Evolutionary conservation across 1,140 invertebrate genomes (phyloP).

Genomic region (Nixonia krombeini): DNA sequence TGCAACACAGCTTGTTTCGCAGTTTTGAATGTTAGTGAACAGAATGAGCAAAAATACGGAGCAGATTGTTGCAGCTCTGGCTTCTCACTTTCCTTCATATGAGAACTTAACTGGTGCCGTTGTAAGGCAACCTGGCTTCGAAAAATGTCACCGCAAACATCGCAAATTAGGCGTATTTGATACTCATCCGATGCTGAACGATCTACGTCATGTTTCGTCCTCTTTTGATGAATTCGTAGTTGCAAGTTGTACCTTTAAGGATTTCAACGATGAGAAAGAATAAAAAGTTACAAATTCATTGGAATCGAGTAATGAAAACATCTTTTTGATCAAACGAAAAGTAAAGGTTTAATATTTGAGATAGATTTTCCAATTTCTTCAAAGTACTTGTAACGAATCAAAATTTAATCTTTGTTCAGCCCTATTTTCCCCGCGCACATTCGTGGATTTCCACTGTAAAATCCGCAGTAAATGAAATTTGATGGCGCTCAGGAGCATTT

Average conservation of each 20-base stretch:
- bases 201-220: conserved; percentile 70
- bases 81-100: conserved; percentile 72
- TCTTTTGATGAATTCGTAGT: conserved; percentile 76
- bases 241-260: conserved; percentile 76
- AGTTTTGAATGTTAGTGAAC: conserved; percentile 76
- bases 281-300: too few species aligned
- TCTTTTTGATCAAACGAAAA: too few species aligned
- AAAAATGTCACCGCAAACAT: conserved; percentile 73
- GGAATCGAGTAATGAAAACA: too few species aligned
- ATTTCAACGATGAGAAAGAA: neutral
- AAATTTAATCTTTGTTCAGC: too few species aligned
- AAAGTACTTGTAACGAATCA: too few species aligned
- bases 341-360: too few species aligned
- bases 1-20: conserved; percentile 77
- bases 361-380: too few species aligned
- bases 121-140: conserved; percentile 77
- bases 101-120: conserved; percentile 71
- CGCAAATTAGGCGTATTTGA: conserved; percentile 76
- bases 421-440: too few species aligned
- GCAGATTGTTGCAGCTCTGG: conserved; percentile 33
- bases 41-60: conserved; percentile 78
- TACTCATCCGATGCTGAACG: conserved; percentile 76
- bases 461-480: too few species aligned
- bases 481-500: too few species aligned
- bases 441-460: too few species aligned